phyloP scores from a whole-genome alignment of 2,113 vertebrate species.

The Pimephales promelas region DNA sequence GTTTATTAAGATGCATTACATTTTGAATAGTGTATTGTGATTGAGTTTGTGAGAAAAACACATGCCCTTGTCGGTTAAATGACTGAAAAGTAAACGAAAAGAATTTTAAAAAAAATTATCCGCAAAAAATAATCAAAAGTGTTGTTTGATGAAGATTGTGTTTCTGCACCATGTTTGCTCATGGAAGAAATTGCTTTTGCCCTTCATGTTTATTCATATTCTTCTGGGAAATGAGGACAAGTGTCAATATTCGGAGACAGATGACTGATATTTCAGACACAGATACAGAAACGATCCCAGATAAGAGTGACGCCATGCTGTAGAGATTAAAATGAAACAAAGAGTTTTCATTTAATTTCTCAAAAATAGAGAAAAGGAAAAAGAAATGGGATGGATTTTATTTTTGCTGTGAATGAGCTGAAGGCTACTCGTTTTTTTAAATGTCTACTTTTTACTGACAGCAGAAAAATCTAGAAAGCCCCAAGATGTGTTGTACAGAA shows the following conservation, averaged over 20 bases:
- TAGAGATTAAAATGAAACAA: constrained; percentile 25
- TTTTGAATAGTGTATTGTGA: constrained; percentile 70
- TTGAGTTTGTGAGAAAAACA: background rate
- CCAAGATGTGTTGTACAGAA: constrained; percentile 40
- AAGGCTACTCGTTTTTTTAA: background rate
- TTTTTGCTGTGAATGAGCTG: constrained; percentile 46
- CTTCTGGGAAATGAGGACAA: constrained; percentile 23
- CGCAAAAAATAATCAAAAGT: background rate
- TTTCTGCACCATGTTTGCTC: constrained; percentile 8
- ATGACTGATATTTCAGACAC: constrained; percentile 47
- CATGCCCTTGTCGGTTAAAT: background rate
- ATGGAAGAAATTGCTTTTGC: constrained; percentile 43
- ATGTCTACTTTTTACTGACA: constrained; percentile 47
- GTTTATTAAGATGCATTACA: constrained; percentile 80
- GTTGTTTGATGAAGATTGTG: constrained; percentile 32
- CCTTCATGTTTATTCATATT: constrained; percentile 39
- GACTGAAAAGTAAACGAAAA: background rate
- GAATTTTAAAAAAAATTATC: no score
- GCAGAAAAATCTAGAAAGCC: constrained; percentile 57
- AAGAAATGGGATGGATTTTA: background rate
- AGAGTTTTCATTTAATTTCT: background rate
- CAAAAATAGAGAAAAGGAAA: background rate
- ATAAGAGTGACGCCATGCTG: constrained; percentile 44
- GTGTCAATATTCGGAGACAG: constrained; percentile 33
- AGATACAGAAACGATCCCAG: constrained; percentile 42